Evolutionary conservation across 1,140 invertebrate genomes (phyloP).

Genomic region (Leptoteleia sp.): DNA sequence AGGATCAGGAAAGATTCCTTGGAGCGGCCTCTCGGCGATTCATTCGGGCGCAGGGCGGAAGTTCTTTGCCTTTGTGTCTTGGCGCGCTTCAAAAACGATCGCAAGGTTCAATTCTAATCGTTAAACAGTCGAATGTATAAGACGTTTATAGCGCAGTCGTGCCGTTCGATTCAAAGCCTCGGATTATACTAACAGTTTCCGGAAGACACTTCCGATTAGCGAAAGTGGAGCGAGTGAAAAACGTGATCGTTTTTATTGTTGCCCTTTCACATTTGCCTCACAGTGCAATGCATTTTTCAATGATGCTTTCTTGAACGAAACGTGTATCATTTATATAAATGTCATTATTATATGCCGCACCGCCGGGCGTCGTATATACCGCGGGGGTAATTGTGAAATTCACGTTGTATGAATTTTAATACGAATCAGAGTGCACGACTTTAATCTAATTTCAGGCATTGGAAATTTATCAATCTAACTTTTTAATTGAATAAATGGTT

Average conservation of each 20-base stretch:
- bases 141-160: constrained; percentile 51
- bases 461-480: constrained; percentile 57
- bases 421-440: constrained; percentile 1
- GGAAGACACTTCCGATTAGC: constrained; percentile 58
- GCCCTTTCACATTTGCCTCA: constrained; percentile 55
- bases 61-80: constrained; percentile 49
- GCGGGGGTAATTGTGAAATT: constrained; percentile 11
- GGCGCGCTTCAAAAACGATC: constrained; percentile 43
- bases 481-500: constrained; percentile 56
- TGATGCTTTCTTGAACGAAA: constrained; percentile 25
- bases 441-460: constrained; percentile 26
- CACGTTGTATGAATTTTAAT: constrained; percentile 8
- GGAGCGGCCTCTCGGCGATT: constrained; percentile 43
- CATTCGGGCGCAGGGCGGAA: constrained; percentile 42
- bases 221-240: constrained; percentile 58
- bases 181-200: constrained; percentile 60
- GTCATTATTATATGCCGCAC: constrained; percentile 25
- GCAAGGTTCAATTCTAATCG: constrained; percentile 47
- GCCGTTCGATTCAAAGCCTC: constrained; percentile 45
- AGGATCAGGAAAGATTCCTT: constrained; percentile 22
- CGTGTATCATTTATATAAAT: constrained; percentile 53
- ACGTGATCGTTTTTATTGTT: constrained; percentile 56
- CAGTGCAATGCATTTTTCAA: constrained; percentile 29
- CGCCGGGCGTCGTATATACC: neutral
- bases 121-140: constrained; percentile 39